Percentiles rank a stretch among this genome's conserved stretches.
Conservation (phyloP, 2,797 vertebrate genomes). For the Ataeniobius toweri region DNA sequence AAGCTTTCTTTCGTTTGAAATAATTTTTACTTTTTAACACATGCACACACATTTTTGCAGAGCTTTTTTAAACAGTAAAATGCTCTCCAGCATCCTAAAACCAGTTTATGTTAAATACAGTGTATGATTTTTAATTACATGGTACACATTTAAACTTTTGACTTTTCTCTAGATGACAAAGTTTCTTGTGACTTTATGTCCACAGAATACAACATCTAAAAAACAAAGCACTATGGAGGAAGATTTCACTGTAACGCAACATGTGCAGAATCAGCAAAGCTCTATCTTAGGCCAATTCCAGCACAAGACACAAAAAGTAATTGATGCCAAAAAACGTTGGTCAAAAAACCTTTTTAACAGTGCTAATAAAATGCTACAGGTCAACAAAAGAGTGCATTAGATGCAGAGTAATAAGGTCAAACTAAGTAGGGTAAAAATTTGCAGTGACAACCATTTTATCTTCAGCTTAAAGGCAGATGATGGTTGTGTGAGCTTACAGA, state of each 20-base stretch:
- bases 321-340: neutral
- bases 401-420: neutral
- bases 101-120: neutral
- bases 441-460: neutral
- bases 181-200: neutral
- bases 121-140: neutral
- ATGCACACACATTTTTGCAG: conserved; percentile 1
- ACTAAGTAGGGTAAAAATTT: neutral
- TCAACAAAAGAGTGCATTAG: neutral
- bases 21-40: conserved; percentile 13
- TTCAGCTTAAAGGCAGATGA: neutral
- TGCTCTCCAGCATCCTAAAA: neutral
- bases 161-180: neutral
- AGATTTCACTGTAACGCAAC: neutral
- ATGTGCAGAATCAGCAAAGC: neutral
- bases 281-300: neutral
- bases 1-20: neutral
- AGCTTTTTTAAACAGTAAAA: neutral
- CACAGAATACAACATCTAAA: neutral
- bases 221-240: conserved; percentile 6
- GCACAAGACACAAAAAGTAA: neutral
- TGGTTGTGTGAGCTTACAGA: conserved; percentile 73
- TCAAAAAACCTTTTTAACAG: neutral
- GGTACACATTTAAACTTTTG: neutral
- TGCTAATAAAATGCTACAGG: neutral